Evolutionary conservation across 1,140 invertebrate species (phyloP), one percentile per base, ranked within the genome.

Genomic region (Leptestheria dahalacensis): DNA sequence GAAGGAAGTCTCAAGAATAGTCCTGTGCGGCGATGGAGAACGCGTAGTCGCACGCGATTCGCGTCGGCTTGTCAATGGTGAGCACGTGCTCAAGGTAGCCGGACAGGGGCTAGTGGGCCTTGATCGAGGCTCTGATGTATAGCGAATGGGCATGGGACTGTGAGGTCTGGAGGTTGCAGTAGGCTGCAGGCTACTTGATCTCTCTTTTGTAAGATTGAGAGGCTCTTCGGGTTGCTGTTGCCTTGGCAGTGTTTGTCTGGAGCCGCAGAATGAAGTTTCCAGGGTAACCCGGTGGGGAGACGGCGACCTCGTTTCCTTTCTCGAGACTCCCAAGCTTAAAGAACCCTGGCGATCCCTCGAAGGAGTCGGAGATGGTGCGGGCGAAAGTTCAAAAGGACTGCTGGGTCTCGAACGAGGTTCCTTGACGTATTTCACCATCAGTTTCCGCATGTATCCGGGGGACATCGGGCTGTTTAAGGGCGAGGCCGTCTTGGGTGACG

Each of bases 1-100:
- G 68, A 91, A 91, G 0, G 87, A 91, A 0, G 88, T 91, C 72
- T 91, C 88, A 21, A 91, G 74, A 21, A 90, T 72, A 79, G 88
- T 90, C 71, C 85, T 85, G 72, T 91, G 87, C 3, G 88, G 88
- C 26, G 88, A 91, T 0, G 87, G 86, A 9, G 86, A 90, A 47
- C 69, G 61, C 57, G 18, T 51, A 41, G 25, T 10, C 3, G 25
- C 15, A 11, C 51, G 28, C 10, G 28, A 51, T 29, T 33, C 10
- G 6, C 25, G 48, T 61, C 50, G 15, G 21, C 26, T 25, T 58
- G 46, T 3, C 46, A 58, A 15, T 20, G 23, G 49, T 9, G 29
- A 55, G 11, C n/a, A 28, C 21, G 20, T 46, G 15, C 26, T 29
- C 20, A 54, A 15, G 18, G 26, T 15, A 15, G 15, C 33, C 15